Evolutionary conservation across 2,113 vertebrate species (phyloP).

Genomic region (Marmota flaviventris): DNA sequence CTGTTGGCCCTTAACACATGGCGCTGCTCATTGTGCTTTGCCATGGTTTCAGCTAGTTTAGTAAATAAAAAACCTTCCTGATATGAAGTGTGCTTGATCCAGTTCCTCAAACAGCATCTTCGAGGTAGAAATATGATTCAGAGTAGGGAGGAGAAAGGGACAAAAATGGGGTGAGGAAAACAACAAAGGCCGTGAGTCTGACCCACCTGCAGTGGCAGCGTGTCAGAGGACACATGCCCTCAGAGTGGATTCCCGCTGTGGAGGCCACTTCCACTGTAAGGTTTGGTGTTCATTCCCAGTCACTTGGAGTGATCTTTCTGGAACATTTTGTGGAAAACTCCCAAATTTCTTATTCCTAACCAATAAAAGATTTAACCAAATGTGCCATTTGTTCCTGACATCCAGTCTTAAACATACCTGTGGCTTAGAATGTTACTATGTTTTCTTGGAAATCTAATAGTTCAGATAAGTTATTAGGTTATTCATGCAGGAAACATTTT

Average conservation of each 20-base stretch:
- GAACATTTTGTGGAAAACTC: slow-evolving; percentile 11
- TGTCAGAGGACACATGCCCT: background rate
- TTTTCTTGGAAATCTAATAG: slow-evolving; percentile 2
- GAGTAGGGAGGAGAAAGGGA: background rate
- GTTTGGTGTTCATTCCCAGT: background rate
- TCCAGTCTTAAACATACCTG: background rate
- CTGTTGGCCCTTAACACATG: background rate
- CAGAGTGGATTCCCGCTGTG: background rate
- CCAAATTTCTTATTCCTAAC: background rate
- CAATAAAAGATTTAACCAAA: background rate
- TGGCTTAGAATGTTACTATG: background rate
- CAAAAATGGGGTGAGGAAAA: background rate
- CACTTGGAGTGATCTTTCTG: background rate
- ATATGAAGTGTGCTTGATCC: background rate
- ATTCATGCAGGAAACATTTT: background rate
- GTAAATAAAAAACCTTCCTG: background rate
- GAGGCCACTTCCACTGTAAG: background rate
- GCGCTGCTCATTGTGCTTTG: background rate
- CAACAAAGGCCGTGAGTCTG: background rate
- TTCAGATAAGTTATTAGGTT: background rate
- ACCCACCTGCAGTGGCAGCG: fast-evolving
- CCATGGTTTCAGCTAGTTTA: background rate
- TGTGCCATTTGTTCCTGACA: background rate
- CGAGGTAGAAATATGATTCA: background rate
- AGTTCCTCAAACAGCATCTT: background rate